Base-by-base conservation (phyloP, 2,888 invertebrate species). In the Cataglyphis altisquamis region DNA sequence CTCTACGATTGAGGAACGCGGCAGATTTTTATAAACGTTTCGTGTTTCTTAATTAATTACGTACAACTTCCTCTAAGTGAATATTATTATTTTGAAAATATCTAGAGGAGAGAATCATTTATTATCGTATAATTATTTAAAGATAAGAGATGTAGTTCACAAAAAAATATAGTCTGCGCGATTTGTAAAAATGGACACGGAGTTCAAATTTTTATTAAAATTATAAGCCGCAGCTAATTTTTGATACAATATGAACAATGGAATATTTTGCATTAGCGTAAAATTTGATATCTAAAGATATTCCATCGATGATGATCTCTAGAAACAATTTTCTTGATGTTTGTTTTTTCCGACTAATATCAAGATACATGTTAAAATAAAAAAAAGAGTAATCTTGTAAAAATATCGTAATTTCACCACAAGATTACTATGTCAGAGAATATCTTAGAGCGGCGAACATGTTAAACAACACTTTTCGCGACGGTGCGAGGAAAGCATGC, bases 21-120 rank as follows among this genome's bases (percentile, higher is more conserved):
- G 29, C 18, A 3, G 18, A 60, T 15, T 55, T 64, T 41, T 73
- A 73, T 36, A 25, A 45, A 63, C 36, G n/a, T 52, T 52, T n/a
- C 8, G n/a, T 52, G 12, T 25, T 18, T 39, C 15, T 66, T 66
- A 66, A 75, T 66, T 66, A 66, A 75, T 75, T 64, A 45, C 15
- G 10, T 32, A 32, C 45, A 48, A 12, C n/a, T 15, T 8, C 6
- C 36, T 15, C 10, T 15, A 21, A 52, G 45, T 48, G 3, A 64
- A 25, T 36, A 21, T 32, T 74, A 21, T 32, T 74, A 64, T 36
- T 21, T 25, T 18, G 8, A 18, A 66, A 32, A 36, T 63, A n/a
- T 3, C 8, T 21, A 21, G n/a, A 52, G 52, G 18, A 48, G 1
- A 25, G 18, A 60, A 15, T 60, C 29, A 18, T 12, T 29, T 32